Conservation (phyloP, 2,113 vertebrate genomes). For the Rana temporaria region DNA sequence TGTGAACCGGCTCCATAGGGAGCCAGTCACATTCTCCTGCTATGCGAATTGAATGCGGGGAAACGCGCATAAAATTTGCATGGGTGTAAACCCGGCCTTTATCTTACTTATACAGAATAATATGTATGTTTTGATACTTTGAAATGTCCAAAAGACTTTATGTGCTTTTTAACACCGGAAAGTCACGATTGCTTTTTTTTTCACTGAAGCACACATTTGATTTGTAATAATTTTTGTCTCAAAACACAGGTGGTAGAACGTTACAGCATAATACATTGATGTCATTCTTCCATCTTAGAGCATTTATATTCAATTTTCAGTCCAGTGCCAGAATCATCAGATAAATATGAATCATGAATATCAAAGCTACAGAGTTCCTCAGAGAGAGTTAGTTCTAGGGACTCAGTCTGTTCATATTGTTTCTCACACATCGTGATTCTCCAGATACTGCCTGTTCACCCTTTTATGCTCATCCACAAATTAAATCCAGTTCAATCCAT, state of each 20-base stretch:
- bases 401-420: background rate
- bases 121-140: background rate
- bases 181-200: background rate
- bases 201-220: background rate
- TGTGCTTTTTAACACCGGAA: background rate
- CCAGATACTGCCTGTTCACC: background rate
- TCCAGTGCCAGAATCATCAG: slow-evolving; percentile 19
- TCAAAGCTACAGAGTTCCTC: slow-evolving; percentile 1
- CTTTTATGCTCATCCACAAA: background rate
- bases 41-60: too few relatives aligned
- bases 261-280: slow-evolving; percentile 16
- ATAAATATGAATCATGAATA: slow-evolving; percentile 16
- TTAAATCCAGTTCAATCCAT: slow-evolving; percentile 3
- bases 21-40: too few relatives aligned
- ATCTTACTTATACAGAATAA: too few relatives aligned
- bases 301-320: slow-evolving; percentile 18
- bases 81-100: too few relatives aligned
- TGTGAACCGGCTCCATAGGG: too few relatives aligned
- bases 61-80: too few relatives aligned
- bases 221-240: background rate
- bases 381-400: background rate
- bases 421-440: background rate
- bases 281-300: background rate
- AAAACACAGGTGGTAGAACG: slow-evolving; percentile 9
- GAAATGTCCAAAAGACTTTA: background rate